These are phyloP conservation scores for Solen grandis DNA, from an alignment of 1,140 invertebrate genomes.

Conservation along the genomic window DNA sequence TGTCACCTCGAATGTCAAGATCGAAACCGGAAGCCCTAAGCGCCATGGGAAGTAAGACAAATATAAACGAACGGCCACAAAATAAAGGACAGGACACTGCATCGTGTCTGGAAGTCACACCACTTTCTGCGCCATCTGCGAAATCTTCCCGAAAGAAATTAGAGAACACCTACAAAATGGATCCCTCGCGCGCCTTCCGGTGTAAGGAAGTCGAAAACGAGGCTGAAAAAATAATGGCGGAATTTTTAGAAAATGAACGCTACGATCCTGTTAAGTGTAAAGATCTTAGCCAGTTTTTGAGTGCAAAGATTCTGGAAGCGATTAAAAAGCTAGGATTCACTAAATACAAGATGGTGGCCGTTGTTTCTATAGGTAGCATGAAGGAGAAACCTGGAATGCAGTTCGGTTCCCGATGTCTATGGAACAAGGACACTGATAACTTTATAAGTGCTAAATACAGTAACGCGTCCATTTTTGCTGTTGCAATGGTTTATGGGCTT, in stretches of 20 bases:
- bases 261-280: constrained; percentile 71
- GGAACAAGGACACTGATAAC: constrained; percentile 78
- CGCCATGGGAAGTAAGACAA: not conserved
- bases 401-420: constrained; percentile 78
- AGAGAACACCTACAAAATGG: constrained; percentile 70
- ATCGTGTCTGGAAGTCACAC: constrained; percentile 41
- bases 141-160: not conserved
- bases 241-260: constrained; percentile 63
- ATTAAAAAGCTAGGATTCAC: constrained; percentile 67
- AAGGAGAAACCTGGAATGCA: constrained; percentile 76
- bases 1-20: constrained; percentile 25
- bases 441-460: constrained; percentile 77
- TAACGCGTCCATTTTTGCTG: constrained; percentile 77
- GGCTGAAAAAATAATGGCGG: constrained; percentile 66
- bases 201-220: constrained; percentile 64
- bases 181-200: constrained; percentile 62
- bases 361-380: constrained; percentile 75
- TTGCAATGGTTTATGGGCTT: constrained; percentile 77
- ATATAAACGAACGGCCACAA: not conserved
- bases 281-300: constrained; percentile 67
- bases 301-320: constrained; percentile 68
- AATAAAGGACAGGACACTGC: constrained; percentile 11
- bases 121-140: not conserved
- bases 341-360: constrained; percentile 76
- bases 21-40: constrained; percentile 26